A percentile compares a stretch with the other conserved stretches of the same genome.
phyloP scores from a whole-genome alignment of 1,140 invertebrate species.

The Zaprionus gabonicus region DNA sequence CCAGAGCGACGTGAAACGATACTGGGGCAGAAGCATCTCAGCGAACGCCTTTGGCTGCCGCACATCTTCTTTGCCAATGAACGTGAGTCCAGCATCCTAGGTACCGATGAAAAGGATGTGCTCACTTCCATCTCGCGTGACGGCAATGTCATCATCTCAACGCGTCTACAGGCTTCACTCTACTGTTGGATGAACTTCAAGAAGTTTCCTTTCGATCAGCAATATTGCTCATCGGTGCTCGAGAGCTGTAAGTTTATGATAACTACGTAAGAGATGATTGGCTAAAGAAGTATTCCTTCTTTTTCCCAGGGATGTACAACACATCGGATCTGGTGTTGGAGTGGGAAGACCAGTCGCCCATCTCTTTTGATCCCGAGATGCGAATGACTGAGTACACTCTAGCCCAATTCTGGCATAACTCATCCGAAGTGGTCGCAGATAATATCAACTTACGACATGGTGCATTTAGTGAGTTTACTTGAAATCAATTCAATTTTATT shows the following conservation, averaged over 20 bases:
- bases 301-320: conserved; percentile 89
- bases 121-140: conserved; percentile 90
- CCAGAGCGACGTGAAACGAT: conserved; percentile 87
- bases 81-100: conserved; percentile 88
- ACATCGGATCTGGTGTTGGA: conserved; percentile 89
- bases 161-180: conserved; percentile 90
- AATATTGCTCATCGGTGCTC: conserved; percentile 90
- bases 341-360: conserved; percentile 90
- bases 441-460: conserved; percentile 87
- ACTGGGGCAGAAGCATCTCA: conserved; percentile 89
- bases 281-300: no score
- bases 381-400: conserved; percentile 93
- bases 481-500: background rate
- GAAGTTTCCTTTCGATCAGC: conserved; percentile 94
- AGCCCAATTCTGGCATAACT: conserved; percentile 89
- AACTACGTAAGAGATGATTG: no score
- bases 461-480: conserved; percentile 86
- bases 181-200: conserved; percentile 93
- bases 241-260: conserved; percentile 89
- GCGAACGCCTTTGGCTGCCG: conserved; percentile 91
- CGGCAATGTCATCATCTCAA: conserved; percentile 90
- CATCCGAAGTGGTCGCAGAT: conserved; percentile 87
- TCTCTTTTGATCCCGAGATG: conserved; percentile 90
- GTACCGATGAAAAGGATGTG: conserved; percentile 91
- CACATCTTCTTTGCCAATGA: conserved; percentile 93